phyloP scores from a whole-genome alignment of 2,888 invertebrate species.

The Apotomis betuletana region DNA sequence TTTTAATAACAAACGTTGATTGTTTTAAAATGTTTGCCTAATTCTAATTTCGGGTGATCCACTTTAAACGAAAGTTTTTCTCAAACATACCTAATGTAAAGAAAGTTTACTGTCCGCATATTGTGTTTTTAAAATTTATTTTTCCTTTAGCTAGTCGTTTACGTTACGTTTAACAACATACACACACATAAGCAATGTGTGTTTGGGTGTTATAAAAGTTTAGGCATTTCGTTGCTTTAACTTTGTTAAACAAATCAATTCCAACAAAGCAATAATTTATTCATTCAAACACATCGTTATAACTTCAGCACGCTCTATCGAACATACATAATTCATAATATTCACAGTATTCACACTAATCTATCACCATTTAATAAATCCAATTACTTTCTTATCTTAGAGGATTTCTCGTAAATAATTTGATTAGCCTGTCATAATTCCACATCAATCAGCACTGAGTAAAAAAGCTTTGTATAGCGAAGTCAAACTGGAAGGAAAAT shows the following conservation, averaged over 20 bases:
- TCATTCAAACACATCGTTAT: conserved; percentile 10
- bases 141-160: neutral
- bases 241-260: neutral
- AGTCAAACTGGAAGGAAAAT: conserved; percentile 31
- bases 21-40: neutral
- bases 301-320: conserved; percentile 19
- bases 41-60: conserved; percentile 15
- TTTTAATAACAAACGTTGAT: neutral
- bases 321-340: conserved; percentile 34
- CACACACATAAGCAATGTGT: no score
- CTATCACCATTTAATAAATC: conserved; percentile 31
- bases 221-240: no score
- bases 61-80: conserved; percentile 8
- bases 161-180: no score
- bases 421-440: conserved; percentile 23
- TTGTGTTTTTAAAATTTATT: neutral
- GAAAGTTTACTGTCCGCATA: neutral
- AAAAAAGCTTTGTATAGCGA: conserved; percentile 32
- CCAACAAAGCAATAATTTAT: conserved; percentile 16
- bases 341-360: conserved; percentile 26
- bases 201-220: no score
- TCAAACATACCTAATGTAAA: neutral
- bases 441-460: conserved; percentile 33
- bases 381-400: conserved; percentile 18
- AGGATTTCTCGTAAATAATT: conserved; percentile 23